These are phyloP conservation scores for Strix aluco DNA, from an alignment of 2,113 vertebrate species.

Conservation along the genomic window DNA sequence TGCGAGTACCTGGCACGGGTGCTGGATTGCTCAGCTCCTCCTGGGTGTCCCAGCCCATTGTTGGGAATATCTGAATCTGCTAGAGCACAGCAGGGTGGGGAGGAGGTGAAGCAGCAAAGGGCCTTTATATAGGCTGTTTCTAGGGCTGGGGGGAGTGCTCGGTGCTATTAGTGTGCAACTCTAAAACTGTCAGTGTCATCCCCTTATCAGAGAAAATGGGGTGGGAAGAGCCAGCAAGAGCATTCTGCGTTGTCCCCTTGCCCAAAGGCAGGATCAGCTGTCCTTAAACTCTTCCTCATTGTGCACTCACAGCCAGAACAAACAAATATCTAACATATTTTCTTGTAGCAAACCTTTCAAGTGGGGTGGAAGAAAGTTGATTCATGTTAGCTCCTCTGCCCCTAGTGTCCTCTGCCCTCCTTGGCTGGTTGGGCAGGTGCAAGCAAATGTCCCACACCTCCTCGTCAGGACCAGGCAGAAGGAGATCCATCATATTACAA, in stretches of 20 bases:
- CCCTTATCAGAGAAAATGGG: not conserved
- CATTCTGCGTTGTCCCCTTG: not conserved
- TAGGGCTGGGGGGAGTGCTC: accelerated
- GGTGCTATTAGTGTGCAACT: not conserved
- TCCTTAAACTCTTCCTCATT: not conserved
- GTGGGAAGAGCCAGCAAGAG: not conserved
- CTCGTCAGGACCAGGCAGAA: not conserved
- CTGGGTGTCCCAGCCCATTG: accelerated
- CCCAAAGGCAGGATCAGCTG: not conserved
- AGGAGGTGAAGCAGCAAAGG: not conserved
- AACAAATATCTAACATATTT: not conserved
- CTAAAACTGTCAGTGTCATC: not conserved
- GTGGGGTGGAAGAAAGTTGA: not conserved
- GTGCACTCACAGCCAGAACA: not conserved
- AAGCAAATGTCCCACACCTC: not conserved
- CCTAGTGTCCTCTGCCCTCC: not conserved
- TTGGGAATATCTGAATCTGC: not conserved
- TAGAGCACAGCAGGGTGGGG: not conserved
- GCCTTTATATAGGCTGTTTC: not conserved
- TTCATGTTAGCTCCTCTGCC: not conserved
- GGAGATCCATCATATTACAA: not conserved
- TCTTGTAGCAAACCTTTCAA: not conserved
- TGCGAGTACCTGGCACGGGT: accelerated
- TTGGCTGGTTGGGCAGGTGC: not conserved
- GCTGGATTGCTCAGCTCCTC: not conserved